Percentiles rank a stretch among this genome's conserved stretches.
phyloP scores from a whole-genome alignment of 2,797 vertebrate species.

The Saxicola maurus region DNA sequence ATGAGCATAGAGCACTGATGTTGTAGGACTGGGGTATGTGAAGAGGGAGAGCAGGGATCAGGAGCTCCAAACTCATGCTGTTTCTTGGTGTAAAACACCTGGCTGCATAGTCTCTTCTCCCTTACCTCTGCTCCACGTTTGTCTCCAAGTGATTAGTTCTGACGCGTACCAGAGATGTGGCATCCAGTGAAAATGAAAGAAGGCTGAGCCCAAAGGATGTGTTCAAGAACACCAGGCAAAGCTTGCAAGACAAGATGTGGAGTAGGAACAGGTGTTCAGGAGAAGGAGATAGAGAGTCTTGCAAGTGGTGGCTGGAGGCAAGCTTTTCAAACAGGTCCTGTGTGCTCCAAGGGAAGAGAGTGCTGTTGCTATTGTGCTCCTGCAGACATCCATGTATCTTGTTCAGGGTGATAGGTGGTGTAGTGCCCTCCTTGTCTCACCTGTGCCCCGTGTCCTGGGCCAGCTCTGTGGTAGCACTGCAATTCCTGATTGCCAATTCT shows the following conservation, averaged over 20 bases:
- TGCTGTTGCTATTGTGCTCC: not conserved
- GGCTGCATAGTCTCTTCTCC: not conserved
- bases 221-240: not conserved
- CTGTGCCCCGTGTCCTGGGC: not conserved
- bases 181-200: not conserved
- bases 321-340: not conserved
- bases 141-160: not conserved
- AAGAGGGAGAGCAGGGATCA: not conserved
- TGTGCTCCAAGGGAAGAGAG: not conserved
- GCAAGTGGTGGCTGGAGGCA: not conserved
- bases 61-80: not conserved
- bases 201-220: not conserved
- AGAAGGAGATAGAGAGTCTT: not conserved
- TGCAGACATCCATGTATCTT: not conserved
- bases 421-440: not conserved
- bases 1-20: not conserved
- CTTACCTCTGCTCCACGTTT: not conserved
- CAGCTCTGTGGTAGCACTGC: not conserved
- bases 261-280: not conserved
- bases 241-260: not conserved
- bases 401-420: fast-evolving
- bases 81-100: not conserved
- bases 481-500: not conserved
- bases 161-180: not conserved
- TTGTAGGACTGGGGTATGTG: not conserved